Evolutionary conservation across 1,140 invertebrate species (phyloP), one percentile per base, ranked within the genome.

Genomic region (Trichonephila clavata): DNA sequence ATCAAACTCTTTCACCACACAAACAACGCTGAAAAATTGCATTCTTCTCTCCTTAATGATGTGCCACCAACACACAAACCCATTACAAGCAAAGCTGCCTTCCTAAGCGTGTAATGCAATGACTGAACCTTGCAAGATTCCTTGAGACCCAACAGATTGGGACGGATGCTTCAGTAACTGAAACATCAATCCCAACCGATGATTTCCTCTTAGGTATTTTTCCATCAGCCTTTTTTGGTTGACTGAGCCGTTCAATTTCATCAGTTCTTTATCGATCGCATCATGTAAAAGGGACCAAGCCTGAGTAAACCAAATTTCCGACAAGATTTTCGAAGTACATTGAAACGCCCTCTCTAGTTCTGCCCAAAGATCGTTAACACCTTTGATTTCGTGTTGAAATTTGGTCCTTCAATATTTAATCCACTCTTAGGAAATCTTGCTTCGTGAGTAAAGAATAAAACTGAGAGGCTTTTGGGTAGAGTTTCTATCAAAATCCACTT

Each of bases 141-240:
- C 43, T 83, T 57, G 27, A 83, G 81, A 57, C 10, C 21, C 18
- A 77, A 32, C 14, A 39, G 27, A 77, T 20, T 21, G 1, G 71
- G 71, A 77, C 39, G 20, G 43, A 83, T 59, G 81, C 81, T 27
- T 57, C 43, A 57, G 81, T 24, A 83, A 83, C 81, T 57, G 81
- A 83, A 83, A 83, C 81, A 57, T 83, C 81, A 83, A 83, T 83
- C 50, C 50, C 43, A 16, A n/a, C 8, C 20, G 20, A 59, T 57
- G 81, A 83, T 57, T 83, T 83, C 81, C 81, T 59, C 43, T n/a
- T 24, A 83, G 81, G 81, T n/a, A 83, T 83, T 83, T 83, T 83
- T 83, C 81, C 81, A 83, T 83, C 81, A 83, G 81, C 4, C 21
- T 83, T 59, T 57, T 83, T 83, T 83, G 81, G 81, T 83, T 83